Evolutionary conservation across 2,113 vertebrate genomes (phyloP).

Genomic region (Campylomormyrus numenius): DNA sequence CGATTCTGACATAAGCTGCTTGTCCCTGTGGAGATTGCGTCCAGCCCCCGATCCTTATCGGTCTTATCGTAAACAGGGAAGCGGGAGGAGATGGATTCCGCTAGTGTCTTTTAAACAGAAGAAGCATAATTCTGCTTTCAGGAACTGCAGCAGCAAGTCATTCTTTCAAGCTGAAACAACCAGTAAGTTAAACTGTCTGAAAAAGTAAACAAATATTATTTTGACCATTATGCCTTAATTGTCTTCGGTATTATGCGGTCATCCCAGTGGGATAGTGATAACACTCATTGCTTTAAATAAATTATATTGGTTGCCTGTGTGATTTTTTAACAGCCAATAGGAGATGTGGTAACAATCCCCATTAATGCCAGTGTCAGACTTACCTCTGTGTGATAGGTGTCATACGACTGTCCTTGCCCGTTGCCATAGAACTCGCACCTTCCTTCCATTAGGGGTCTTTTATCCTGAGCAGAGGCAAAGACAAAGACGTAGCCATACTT

Average conservation of each 20-base stretch:
- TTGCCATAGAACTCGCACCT: conserved; percentile 79
- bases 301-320: neutral
- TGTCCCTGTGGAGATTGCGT: neutral
- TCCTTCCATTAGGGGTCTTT: conserved; percentile 66
- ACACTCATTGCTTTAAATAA: neutral
- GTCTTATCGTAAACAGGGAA: neutral
- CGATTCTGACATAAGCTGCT: neutral
- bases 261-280: neutral
- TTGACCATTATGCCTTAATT: neutral
- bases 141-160: neutral
- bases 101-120: neutral
- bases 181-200: neutral
- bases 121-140: neutral
- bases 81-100: neutral
- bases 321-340: neutral
- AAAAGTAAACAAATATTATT: neutral
- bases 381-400: conserved; percentile 82
- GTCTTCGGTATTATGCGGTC: neutral
- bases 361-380: conserved; percentile 24
- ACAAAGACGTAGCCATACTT: neutral
- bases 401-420: conserved; percentile 65
- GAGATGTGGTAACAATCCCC: neutral
- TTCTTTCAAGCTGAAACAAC: neutral
- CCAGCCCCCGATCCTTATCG: neutral
- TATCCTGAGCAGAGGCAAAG: conserved; percentile 60